phyloP scores from a whole-genome alignment of 2,797 vertebrate genomes.

The Tapera naevia region DNA sequence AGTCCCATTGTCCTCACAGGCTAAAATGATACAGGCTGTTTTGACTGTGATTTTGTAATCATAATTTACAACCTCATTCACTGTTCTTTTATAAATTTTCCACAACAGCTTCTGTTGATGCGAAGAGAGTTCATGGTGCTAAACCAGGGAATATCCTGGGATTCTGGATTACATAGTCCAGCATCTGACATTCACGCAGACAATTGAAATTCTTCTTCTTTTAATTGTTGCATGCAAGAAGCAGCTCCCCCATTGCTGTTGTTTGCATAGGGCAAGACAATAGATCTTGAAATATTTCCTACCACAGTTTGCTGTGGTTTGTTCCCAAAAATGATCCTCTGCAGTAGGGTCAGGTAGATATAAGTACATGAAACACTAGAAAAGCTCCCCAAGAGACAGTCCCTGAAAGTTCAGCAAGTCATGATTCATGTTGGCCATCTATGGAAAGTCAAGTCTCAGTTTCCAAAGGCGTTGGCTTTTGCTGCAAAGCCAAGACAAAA shows the following conservation, averaged over 20 bases:
- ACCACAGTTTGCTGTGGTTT: not conserved
- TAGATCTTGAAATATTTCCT: not conserved
- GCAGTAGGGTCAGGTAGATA: not conserved
- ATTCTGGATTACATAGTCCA: not conserved
- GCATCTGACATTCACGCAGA: not conserved
- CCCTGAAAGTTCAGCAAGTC: not conserved
- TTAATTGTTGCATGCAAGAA: not conserved
- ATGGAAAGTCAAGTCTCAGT: not conserved
- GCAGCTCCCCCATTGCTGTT: not conserved
- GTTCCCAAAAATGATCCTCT: not conserved
- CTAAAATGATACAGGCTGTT: accelerated
- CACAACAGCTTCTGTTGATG: not conserved
- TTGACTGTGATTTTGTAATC: not conserved
- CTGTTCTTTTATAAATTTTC: not conserved
- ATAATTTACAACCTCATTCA: not conserved
- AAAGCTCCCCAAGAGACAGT: not conserved
- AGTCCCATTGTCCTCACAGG: not conserved
- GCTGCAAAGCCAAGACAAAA: not conserved
- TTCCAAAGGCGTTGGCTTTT: not conserved
- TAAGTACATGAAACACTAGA: not conserved
- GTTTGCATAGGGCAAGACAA: not conserved
- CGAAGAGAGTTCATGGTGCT: not conserved
- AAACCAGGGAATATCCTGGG: not conserved
- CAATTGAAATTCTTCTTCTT: not conserved
- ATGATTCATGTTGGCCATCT: not conserved